phyloP scores from a whole-genome alignment of 2,797 vertebrate genomes.

The Aselliscus stoliczkanus region DNA sequence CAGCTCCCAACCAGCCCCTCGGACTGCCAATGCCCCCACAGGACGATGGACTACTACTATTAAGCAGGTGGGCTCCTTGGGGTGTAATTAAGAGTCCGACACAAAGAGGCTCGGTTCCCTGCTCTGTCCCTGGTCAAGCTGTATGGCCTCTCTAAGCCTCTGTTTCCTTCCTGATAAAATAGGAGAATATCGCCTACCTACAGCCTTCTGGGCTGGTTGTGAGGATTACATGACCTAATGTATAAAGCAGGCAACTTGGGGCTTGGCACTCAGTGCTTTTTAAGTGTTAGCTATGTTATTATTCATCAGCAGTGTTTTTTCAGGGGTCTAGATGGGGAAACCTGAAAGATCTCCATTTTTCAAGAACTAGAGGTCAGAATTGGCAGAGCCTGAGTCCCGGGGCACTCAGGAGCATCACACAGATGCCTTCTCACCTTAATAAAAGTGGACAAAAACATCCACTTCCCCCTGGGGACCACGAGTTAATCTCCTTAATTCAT shows the following conservation, averaged over 20 bases:
- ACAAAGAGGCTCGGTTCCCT: neutral
- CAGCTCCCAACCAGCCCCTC: neutral
- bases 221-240: neutral
- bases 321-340: neutral
- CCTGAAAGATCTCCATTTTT: neutral
- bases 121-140: neutral
- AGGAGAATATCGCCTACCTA: neutral
- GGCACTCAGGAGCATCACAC: neutral
- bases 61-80: neutral
- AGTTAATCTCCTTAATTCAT: neutral
- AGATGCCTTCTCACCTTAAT: neutral
- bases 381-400: neutral
- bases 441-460: neutral
- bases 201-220: neutral
- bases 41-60: accelerated
- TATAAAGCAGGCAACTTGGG: neutral
- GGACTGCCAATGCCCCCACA: too few relatives aligned
- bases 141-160: neutral
- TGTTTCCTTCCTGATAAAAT: neutral
- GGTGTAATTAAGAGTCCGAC: accelerated
- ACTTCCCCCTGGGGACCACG: too few relatives aligned
- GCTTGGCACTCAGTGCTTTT: accelerated
- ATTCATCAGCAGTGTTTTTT: neutral
- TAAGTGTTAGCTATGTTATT: too few relatives aligned
- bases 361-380: neutral